Evolutionary conservation across 2,797 vertebrate species (phyloP).

Genomic region (Todus mexicanus): DNA sequence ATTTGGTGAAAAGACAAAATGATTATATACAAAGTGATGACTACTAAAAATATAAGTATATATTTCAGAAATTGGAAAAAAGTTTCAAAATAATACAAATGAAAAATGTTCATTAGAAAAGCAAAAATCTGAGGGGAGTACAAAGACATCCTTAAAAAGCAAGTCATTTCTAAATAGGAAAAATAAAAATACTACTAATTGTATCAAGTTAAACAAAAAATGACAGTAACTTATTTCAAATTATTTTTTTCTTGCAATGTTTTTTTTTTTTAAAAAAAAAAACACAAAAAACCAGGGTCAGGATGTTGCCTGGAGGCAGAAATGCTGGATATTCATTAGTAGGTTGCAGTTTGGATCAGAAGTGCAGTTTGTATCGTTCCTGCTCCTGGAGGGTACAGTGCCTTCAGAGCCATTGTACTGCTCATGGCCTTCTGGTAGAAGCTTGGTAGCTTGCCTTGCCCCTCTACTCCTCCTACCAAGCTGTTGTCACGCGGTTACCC

Average conservation of each 20-base stretch:
- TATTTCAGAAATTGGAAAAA: not conserved
- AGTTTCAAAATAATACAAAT: not conserved
- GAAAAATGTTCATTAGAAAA: not conserved
- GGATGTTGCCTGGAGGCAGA: not conserved
- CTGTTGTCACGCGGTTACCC: not conserved
- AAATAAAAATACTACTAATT: not conserved
- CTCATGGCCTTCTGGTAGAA: not conserved
- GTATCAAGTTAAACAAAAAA: not conserved
- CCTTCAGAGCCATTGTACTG: not conserved
- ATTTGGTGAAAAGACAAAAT: not conserved
- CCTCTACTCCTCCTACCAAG: not conserved
- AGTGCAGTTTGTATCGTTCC: fast-evolving
- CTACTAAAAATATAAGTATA: not conserved
- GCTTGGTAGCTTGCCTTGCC: not conserved
- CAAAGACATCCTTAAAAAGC: not conserved
- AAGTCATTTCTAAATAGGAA: not conserved
- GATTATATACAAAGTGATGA: not conserved
- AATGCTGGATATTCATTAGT: not conserved
- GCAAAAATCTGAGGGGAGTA: not conserved
- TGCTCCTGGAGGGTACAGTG: not conserved
- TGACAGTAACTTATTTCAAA: not conserved
- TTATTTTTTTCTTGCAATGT: not conserved
- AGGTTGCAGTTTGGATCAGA: not conserved
- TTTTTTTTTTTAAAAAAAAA: too few species aligned
- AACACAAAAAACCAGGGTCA: not conserved